Conservation (phyloP, 1,140 invertebrate genomes). For the Dinothrombium tinctorium region DNA sequence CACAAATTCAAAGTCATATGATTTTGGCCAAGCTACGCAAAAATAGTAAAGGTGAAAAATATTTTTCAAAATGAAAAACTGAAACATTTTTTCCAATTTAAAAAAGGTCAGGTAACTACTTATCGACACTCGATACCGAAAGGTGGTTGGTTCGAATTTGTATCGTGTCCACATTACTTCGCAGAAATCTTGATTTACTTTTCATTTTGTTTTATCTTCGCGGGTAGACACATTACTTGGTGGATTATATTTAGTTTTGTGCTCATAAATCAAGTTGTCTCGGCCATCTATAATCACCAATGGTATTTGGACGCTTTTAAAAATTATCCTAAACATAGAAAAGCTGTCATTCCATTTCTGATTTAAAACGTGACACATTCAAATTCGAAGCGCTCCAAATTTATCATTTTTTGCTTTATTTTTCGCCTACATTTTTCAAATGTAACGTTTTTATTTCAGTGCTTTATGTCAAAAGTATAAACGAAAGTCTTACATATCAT, state of each 20-base stretch:
- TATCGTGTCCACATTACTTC: slow-evolving; percentile 55
- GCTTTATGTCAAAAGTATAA: too few relatives aligned
- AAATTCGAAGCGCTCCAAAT: too few relatives aligned
- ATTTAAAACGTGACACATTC: too few relatives aligned
- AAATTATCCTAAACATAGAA: slow-evolving; percentile 35
- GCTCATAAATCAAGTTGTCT: slow-evolving; percentile 47
- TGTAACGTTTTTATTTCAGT: too few relatives aligned
- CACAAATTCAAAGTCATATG: slow-evolving; percentile 40
- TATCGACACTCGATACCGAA: slow-evolving; percentile 46
- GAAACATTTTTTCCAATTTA: not conserved
- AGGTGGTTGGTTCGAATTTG: slow-evolving; percentile 44
- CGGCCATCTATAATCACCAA: slow-evolving; percentile 41
- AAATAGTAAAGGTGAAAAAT: slow-evolving; percentile 25
- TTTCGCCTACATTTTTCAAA: too few relatives aligned
- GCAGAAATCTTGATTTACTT: slow-evolving; percentile 57
- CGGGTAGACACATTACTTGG: slow-evolving; percentile 29
- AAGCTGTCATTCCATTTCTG: slow-evolving; percentile 27
- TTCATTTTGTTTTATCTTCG: slow-evolving; percentile 35
- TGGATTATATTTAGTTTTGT: slow-evolving; percentile 45
- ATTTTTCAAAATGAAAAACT: not conserved
- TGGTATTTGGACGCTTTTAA: slow-evolving; percentile 56
- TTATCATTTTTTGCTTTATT: too few relatives aligned
- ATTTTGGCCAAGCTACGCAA: slow-evolving; percentile 45
- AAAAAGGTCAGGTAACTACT: slow-evolving; percentile 29
- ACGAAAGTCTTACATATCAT: too few relatives aligned